A percentile compares a stretch with the other conserved stretches of the same genome.
phyloP scores from a whole-genome alignment of 2,797 vertebrate genomes.

The Tinamus major region DNA sequence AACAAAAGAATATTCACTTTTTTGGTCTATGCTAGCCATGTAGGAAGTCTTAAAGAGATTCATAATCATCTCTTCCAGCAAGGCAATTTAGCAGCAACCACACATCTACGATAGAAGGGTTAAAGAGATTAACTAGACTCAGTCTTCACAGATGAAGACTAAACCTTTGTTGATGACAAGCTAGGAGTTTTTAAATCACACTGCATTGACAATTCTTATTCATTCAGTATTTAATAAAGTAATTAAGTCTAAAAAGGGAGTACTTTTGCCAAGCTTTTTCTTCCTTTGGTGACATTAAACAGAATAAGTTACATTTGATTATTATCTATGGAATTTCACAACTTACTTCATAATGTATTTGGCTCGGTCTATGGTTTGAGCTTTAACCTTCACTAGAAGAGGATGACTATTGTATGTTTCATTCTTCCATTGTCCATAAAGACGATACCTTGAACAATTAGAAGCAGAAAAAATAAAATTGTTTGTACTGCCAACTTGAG shows the following conservation, averaged over 20 bases:
- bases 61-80: not conserved
- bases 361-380: slow-evolving; percentile 96
- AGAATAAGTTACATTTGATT: not conserved
- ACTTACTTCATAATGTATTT: slow-evolving; percentile 99
- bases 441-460: slow-evolving; percentile 87
- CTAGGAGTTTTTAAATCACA: not conserved
- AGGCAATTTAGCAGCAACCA: not conserved
- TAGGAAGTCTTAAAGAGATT: not conserved
- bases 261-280: not conserved
- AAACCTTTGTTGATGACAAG: not conserved
- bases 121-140: not conserved
- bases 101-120: not conserved
- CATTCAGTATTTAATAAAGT: not conserved
- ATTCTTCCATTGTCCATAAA: slow-evolving; percentile 99
- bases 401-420: slow-evolving; percentile 96
- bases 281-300: not conserved
- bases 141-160: not conserved
- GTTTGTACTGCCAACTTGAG: not conserved
- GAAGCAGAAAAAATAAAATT: slow-evolving; percentile 8
- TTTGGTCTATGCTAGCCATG: not conserved
- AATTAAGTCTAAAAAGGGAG: not conserved
- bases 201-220: not conserved
- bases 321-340: not conserved
- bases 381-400: slow-evolving; percentile 96
- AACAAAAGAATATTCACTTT: not conserved